phyloP scores from a whole-genome alignment of 2,797 vertebrate genomes.

The Liasis olivaceus region DNA sequence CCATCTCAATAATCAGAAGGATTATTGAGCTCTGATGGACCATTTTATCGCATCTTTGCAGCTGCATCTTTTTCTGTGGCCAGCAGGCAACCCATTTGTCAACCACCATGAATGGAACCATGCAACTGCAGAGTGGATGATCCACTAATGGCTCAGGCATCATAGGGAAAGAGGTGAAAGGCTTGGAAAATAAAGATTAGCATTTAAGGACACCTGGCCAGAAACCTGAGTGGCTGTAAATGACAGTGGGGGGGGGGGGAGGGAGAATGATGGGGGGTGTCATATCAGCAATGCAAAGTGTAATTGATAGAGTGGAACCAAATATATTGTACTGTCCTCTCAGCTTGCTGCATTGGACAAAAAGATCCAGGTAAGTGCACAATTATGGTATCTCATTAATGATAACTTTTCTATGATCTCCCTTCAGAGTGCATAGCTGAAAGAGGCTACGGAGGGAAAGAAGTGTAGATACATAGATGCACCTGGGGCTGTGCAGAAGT shows the following conservation, averaged over 20 bases:
- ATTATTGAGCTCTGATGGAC: background rate
- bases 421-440: background rate
- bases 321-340: background rate
- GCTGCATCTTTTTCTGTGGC: background rate
- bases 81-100: background rate
- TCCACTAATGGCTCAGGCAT: background rate
- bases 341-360: background rate
- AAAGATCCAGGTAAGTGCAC: conserved; percentile 1
- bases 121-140: background rate
- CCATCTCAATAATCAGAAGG: background rate
- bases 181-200: background rate
- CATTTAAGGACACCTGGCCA: background rate
- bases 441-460: background rate
- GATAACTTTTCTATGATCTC: background rate
- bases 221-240: background rate
- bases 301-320: conserved; percentile 1
- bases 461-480: background rate
- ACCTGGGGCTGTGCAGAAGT: background rate
- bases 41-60: background rate
- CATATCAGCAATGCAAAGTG: background rate
- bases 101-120: background rate
- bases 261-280: background rate
- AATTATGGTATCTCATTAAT: background rate
- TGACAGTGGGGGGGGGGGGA: no score
- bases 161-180: background rate